Percentiles rank a stretch among this genome's conserved stretches.
Evolutionary conservation across 2,113 vertebrate species (phyloP).

Genomic region (Xerus inauris): DNA sequence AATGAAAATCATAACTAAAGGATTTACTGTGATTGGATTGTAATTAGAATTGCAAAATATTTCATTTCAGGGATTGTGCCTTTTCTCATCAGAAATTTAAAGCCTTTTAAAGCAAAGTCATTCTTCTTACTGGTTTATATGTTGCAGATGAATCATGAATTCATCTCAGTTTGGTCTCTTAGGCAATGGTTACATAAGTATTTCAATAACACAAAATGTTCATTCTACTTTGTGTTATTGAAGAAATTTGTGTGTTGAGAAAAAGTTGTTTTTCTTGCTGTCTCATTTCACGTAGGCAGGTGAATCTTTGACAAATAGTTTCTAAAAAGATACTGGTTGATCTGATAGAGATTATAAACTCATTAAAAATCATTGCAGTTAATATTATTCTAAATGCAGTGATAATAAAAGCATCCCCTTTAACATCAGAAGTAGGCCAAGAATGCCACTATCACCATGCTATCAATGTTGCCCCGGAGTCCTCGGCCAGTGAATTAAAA

Average conservation of each 20-base stretch:
- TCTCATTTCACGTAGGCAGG: not conserved
- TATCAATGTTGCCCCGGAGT: not conserved
- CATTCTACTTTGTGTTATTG: conserved; percentile 16
- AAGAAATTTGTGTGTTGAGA: not conserved
- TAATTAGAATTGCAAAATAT: conserved; percentile 74
- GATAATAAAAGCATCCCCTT: not conserved
- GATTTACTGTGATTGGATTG: conserved; percentile 33
- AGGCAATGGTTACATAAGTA: conserved; percentile 60
- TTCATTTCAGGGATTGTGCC: conserved; percentile 51
- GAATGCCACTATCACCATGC: not conserved
- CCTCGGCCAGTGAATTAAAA: not conserved
- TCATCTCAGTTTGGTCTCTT: conserved; percentile 23
- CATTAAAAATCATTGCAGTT: not conserved
- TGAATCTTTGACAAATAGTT: conserved; percentile 49
- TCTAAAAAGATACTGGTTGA: conserved; percentile 4
- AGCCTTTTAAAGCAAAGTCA: conserved; percentile 41
- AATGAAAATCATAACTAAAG: conserved; percentile 56
- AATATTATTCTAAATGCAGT: not conserved
- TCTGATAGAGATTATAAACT: not conserved
- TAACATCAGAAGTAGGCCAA: not conserved
- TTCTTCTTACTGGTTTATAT: conserved; percentile 46
- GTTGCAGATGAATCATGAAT: conserved; percentile 60
- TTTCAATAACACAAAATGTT: conserved; percentile 54
- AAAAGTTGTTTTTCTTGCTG: not conserved
- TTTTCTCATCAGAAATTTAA: conserved; percentile 60